A percentile compares a stretch with the other conserved stretches of the same genome.
Conservation (phyloP, 2,797 vertebrate genomes). For the Champsocephalus esox region DNA sequence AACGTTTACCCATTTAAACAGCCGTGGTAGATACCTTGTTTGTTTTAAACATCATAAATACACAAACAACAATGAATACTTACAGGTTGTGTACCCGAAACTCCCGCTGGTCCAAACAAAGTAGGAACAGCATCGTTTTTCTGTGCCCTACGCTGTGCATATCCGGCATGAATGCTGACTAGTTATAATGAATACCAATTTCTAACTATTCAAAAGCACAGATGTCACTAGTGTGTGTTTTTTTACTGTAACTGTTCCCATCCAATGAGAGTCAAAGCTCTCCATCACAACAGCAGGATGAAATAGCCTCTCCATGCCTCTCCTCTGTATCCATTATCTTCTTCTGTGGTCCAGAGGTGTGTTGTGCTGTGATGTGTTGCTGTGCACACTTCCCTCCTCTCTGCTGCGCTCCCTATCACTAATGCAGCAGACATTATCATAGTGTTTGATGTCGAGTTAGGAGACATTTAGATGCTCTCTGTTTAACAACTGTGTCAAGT, state of each 20-base stretch:
- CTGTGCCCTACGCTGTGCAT: too few relatives aligned
- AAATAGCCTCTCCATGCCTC: constrained; percentile 59
- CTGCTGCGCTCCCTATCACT: constrained; percentile 71
- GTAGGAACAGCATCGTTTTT: too few relatives aligned
- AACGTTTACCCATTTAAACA: too few relatives aligned
- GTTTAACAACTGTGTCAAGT: constrained; percentile 87
- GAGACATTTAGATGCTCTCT: constrained; percentile 83
- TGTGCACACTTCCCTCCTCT: constrained; percentile 63
- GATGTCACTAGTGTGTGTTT: background rate
- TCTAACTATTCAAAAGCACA: background rate
- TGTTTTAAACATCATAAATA: too few relatives aligned
- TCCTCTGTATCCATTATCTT: constrained; percentile 65
- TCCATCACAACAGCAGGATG: constrained; percentile 48
- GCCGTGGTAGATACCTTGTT: too few relatives aligned
- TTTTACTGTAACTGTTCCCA: constrained; percentile 36
- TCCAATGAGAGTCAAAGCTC: constrained; percentile 44
- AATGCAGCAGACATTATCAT: constrained; percentile 86
- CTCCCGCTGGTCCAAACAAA: too few relatives aligned
- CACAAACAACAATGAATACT: too few relatives aligned
- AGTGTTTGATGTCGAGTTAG: constrained; percentile 87
- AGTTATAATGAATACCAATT: too few relatives aligned
- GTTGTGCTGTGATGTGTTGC: constrained; percentile 53
- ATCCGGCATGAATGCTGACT: too few relatives aligned
- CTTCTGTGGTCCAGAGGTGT: constrained; percentile 39
- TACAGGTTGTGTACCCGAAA: too few relatives aligned